Base-by-base conservation (phyloP, 2,797 vertebrate species). In the Poecile montanus region DNA sequence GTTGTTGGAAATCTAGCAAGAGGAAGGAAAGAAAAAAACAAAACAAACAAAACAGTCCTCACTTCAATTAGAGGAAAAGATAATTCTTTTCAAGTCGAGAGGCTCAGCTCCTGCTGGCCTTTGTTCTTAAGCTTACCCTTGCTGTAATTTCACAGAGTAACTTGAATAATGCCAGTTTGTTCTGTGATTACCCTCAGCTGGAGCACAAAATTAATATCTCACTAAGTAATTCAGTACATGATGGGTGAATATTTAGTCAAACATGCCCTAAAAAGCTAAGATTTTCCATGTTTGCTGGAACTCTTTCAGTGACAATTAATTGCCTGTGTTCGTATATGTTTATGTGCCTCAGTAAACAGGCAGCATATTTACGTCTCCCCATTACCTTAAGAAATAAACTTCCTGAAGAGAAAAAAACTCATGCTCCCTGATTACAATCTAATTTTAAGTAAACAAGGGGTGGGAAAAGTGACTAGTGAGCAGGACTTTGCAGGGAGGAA, bases 311-410 rank as follows among this genome's bases (percentile, higher is more conserved):
- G 95, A 96, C 96, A 95, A 96, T 97, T 97, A 97, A 96, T 96
- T 95, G 96, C 92, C 92, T 96, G 47, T 95, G 92, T 96, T 97
- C 84, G 50, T 95, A 84, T 91, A 89, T 97, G 96, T 97, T 97
- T 97, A 97, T 40, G 95, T 96, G 88, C 92, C 94, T 97, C 95
- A 93, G 95, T 96, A 97, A 98, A 97, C 94, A 96, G 91, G 95
- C 88, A 36, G 95, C 81, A 73, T 96, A 91, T 97, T 97, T 98
- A 96, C 45, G 21, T 96, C 68, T 94, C 84, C 85, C 91, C 73
- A 93, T 92, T 97, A 97, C 97, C 95, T 97, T 95, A n/a, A 82
- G 94, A 92, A 95, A 96, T 96, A 97, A 97, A 97, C 95, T 96
- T 97, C 71, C 92, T 93, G 92, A 89, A 95, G 96, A 87, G 94